phyloP scores from a whole-genome alignment of 2,113 vertebrate species.

The Odocoileus virginianus region DNA sequence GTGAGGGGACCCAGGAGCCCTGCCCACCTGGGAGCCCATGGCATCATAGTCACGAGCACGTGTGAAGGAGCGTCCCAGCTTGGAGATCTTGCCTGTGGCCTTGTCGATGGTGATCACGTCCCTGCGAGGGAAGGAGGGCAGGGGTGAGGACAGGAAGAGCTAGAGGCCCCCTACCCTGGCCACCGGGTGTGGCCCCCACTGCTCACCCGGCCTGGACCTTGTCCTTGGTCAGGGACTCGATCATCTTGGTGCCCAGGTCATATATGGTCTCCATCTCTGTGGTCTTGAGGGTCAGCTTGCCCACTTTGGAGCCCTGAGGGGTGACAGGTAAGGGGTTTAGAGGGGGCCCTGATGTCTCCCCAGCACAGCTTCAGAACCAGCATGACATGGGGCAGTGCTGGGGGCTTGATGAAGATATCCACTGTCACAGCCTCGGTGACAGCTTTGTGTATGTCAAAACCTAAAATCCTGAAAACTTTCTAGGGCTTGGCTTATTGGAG shows the following conservation, averaged over 20 bases:
- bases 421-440: accelerated
- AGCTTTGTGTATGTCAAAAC: not conserved
- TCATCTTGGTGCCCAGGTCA: constrained; percentile 96
- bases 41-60: constrained; percentile 93
- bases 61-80: constrained; percentile 93
- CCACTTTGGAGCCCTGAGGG: constrained; percentile 91
- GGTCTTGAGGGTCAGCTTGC: constrained; percentile 94
- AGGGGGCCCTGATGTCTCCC: accelerated
- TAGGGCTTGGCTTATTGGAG: not conserved
- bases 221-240: constrained; percentile 94
- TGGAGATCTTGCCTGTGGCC: constrained; percentile 94
- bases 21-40: constrained; percentile 91
- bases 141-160: not conserved
- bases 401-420: accelerated
- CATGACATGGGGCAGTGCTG: not conserved
- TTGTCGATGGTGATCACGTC: constrained; percentile 96
- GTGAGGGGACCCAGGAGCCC: accelerated
- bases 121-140: constrained; percentile 59
- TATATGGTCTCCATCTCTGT: constrained; percentile 98
- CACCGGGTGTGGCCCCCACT: accelerated
- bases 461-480: not conserved
- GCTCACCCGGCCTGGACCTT: constrained; percentile 94
- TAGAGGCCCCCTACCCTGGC: accelerated
- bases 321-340: not conserved
- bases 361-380: not conserved